phyloP scores from a whole-genome alignment of 2,113 vertebrate species.

The Dicentrarchus labrax region DNA sequence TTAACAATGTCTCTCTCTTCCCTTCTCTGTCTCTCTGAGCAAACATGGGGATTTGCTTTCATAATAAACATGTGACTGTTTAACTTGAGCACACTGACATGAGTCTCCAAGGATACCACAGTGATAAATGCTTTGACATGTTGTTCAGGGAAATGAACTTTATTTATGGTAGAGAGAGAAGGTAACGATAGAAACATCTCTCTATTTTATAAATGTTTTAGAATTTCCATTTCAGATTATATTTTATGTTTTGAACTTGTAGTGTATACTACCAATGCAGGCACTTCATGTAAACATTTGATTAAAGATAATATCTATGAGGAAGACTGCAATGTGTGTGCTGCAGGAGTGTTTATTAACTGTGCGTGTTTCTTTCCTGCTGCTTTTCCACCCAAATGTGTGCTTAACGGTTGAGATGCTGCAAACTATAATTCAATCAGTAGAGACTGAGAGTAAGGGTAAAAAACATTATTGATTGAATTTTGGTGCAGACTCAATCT shows the following conservation, averaged over 20 bases:
- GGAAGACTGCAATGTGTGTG: neutral
- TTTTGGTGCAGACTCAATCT: constrained; percentile 37
- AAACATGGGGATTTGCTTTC: constrained; percentile 60
- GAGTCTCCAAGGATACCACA: constrained; percentile 23
- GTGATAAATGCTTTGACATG: constrained; percentile 36
- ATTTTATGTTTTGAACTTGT: neutral
- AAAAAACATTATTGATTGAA: constrained; percentile 42
- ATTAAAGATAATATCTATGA: neutral
- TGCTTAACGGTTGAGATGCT: constrained; percentile 10
- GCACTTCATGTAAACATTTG: neutral
- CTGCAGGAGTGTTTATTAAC: neutral
- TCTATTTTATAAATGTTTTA: neutral
- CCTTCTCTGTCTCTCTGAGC: constrained; percentile 39
- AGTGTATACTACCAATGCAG: neutral
- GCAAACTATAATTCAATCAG: constrained; percentile 46
- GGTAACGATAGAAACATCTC: neutral
- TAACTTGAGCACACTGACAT: constrained; percentile 52
- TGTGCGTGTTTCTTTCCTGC: neutral
- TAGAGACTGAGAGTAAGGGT: constrained; percentile 29
- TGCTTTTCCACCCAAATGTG: constrained; percentile 31
- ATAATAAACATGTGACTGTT: constrained; percentile 61
- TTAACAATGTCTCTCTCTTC: constrained; percentile 55
- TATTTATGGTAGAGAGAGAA: constrained; percentile 14
- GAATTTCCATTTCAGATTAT: neutral
- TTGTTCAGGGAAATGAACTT: constrained; percentile 27